Percentiles rank a stretch among this genome's conserved stretches.
Evolutionary conservation across 2,113 vertebrate species (phyloP).

Genomic region (Macaca mulatta): DNA sequence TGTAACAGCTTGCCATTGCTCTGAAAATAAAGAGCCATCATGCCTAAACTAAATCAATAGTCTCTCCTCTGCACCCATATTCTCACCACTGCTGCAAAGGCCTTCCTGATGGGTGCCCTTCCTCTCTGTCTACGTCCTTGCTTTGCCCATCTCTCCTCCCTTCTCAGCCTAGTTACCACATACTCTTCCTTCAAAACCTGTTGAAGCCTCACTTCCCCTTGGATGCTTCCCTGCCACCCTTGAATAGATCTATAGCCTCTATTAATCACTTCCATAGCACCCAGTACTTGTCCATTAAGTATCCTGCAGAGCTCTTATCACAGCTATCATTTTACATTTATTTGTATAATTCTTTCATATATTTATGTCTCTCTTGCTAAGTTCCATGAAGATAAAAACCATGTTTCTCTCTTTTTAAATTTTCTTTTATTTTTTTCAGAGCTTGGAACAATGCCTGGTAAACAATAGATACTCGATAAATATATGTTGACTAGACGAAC

Average conservation of each 20-base stretch:
- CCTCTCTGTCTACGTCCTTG: not conserved
- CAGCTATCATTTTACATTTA: not conserved
- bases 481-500: not conserved
- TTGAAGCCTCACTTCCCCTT: rapidly evolving
- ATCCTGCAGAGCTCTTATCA: not conserved
- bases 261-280: not conserved
- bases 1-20: not conserved
- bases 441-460: not conserved
- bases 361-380: not conserved
- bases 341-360: not conserved
- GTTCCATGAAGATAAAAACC: not conserved
- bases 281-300: not conserved
- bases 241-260: not conserved
- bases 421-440: not conserved
- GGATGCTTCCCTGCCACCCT: not conserved
- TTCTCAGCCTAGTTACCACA: too few species aligned
- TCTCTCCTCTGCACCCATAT: not conserved
- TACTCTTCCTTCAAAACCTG: not conserved
- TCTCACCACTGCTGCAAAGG: not conserved
- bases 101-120: not conserved
- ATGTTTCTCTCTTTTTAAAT: not conserved
- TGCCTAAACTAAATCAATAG: too few species aligned
- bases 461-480: not conserved
- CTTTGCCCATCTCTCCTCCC: rapidly evolving
- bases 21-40: not conserved